These are phyloP conservation scores for Trachymyrmex septentrionalis DNA, from an alignment of 1,140 invertebrate species.

Conservation along the genomic window DNA sequence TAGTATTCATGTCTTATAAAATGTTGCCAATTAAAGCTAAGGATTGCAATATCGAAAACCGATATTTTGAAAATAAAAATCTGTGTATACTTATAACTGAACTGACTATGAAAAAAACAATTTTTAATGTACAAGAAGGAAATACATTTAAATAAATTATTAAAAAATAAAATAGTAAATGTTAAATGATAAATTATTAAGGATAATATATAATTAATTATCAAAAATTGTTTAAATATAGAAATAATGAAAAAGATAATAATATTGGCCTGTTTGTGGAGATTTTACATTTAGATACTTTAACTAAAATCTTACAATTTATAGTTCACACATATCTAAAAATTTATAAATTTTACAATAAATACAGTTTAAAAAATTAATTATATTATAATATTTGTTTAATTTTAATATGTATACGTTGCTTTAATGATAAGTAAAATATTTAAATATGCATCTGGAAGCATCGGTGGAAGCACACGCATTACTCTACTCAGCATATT, in stretches of 20 bases:
- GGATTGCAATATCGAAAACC: neutral
- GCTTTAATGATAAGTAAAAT: neutral
- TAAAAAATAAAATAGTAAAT: neutral
- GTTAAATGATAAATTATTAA: too few relatives aligned
- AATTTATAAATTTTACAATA: neutral
- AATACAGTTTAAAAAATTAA: neutral
- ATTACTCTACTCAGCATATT: conserved; percentile 34
- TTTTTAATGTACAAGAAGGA: neutral
- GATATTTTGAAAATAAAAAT: conserved; percentile 1
- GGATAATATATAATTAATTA: neutral
- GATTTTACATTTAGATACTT: neutral
- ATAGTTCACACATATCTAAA: neutral
- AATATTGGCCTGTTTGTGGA: neutral
- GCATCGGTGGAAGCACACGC: neutral
- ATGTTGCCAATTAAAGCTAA: conserved; percentile 3
- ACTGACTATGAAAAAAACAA: neutral
- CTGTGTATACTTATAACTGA: neutral
- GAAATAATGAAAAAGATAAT: neutral
- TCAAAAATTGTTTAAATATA: neutral
- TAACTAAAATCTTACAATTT: neutral
- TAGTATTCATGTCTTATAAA: neutral
- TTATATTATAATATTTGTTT: neutral
- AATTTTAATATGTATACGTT: neutral
- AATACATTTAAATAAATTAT: neutral
- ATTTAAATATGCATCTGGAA: conserved; percentile 53